Evolutionary conservation across 2,113 vertebrate species (phyloP).

Genomic region (Muntiacus muntjak): DNA sequence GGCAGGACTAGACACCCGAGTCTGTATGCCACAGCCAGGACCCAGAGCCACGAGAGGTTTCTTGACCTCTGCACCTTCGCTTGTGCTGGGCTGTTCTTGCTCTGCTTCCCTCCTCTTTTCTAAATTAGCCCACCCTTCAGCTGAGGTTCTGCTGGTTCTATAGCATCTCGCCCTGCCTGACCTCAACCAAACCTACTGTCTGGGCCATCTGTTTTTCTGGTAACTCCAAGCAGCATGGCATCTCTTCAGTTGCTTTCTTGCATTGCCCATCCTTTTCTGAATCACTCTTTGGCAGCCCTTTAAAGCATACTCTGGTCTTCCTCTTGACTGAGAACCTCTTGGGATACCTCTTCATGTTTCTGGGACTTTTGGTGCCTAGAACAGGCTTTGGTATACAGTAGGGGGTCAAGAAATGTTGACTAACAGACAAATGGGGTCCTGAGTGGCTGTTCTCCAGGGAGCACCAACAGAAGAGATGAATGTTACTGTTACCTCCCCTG

Average conservation of each 20-base stretch:
- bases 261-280: neutral
- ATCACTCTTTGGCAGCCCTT: neutral
- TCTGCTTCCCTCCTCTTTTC: neutral
- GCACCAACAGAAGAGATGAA: neutral
- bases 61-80: neutral
- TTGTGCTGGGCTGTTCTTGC: rapidly evolving
- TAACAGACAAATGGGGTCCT: neutral
- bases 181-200: neutral
- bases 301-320: neutral
- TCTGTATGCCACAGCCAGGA: neutral
- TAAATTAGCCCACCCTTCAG: neutral
- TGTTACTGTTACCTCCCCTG: rapidly evolving
- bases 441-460: neutral
- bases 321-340: neutral
- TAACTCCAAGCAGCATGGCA: rapidly evolving
- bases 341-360: neutral
- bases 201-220: neutral
- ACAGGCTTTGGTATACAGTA: neutral
- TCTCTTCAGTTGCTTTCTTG: neutral
- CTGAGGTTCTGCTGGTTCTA: neutral
- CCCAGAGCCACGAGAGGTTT: rapidly evolving
- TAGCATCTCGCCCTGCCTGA: neutral
- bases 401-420: neutral
- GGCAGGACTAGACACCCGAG: neutral
- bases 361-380: neutral